Conservation (phyloP, 2,113 vertebrate genomes). For the Alosa alosa region DNA sequence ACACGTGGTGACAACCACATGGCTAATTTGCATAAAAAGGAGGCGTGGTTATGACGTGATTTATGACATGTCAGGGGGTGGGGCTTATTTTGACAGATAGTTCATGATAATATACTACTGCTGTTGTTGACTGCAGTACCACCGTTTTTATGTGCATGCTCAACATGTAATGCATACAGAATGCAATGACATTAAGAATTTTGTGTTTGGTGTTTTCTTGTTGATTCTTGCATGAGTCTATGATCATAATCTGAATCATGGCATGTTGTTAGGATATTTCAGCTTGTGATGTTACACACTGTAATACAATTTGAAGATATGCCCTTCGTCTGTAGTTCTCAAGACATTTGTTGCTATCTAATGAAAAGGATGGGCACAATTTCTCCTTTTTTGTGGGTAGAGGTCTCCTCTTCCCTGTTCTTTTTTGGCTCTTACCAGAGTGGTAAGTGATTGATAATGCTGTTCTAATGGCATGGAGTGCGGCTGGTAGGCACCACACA, state of each 20-base stretch:
- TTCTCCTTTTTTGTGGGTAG: constrained; percentile 35
- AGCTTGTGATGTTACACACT: neutral
- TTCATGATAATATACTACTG: too few relatives aligned
- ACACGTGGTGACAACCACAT: too few relatives aligned
- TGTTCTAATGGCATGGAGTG: constrained; percentile 55
- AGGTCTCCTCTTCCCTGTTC: constrained; percentile 33
- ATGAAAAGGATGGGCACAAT: neutral
- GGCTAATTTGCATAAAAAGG: too few relatives aligned
- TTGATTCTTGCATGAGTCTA: neutral
- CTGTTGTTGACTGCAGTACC: neutral
- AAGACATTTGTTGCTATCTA: neutral
- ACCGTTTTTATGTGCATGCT: too few relatives aligned
- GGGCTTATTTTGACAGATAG: too few relatives aligned
- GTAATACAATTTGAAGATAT: neutral
- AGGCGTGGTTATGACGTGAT: too few relatives aligned
- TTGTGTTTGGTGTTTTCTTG: neutral
- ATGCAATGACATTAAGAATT: neutral
- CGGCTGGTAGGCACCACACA: constrained; percentile 51
- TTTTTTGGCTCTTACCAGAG: constrained; percentile 42
- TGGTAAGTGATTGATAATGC: constrained; percentile 57
- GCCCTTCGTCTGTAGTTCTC: neutral
- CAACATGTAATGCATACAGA: neutral
- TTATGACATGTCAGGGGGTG: too few relatives aligned
- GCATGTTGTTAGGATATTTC: neutral
- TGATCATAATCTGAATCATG: neutral